Evolutionary conservation across 2,113 vertebrate species (phyloP), one percentile per base, ranked within the genome.

Genomic region (Archocentrus centrarchus): DNA sequence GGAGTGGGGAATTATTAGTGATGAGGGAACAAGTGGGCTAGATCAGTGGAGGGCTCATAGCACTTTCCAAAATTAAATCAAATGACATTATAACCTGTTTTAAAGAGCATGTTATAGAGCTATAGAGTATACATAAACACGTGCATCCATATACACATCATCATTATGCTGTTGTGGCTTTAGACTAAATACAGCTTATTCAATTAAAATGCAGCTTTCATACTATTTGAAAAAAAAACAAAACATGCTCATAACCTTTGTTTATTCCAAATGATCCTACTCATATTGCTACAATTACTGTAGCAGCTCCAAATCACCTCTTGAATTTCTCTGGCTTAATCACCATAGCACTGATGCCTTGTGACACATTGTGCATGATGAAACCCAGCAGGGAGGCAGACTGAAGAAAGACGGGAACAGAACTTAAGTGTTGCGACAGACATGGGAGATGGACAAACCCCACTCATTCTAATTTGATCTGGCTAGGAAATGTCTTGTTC

Each of bases 311-410:
- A 87, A 84, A 88, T 92, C 80, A 91, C 86, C 90, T 88, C 86
- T 86, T 66, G 75, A 76, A 87, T 82, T 86, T 92, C 85, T 91
- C 85, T 24, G 73, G 81, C 88, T 91, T 92, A 92, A 93, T 94
- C 93, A 92, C 89, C 86, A 89, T 80, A 68, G 81, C 84, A 75
- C 70, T 90, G 93, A 91, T 79, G 89, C 83, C 88, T 90, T 91
- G 92, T 93, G 93, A 92, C 90, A 93, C 91, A 86, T 14, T 92
- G 79, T 80, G 89, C 84, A 93, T 95, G 92, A 93, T 92, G 91
- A 94, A 95, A 94, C 91, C 88, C 93, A 94, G 94, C 93, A 80
- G 92, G 93, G 91, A 94, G 79, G 60, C 92, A 50, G 83, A 58
- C 68, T 77, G 63, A 60, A 86, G 88, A 84, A 85, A 77, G 83